phyloP scores from a whole-genome alignment of 2,797 vertebrate genomes.

The Astyanax mexicanus region DNA sequence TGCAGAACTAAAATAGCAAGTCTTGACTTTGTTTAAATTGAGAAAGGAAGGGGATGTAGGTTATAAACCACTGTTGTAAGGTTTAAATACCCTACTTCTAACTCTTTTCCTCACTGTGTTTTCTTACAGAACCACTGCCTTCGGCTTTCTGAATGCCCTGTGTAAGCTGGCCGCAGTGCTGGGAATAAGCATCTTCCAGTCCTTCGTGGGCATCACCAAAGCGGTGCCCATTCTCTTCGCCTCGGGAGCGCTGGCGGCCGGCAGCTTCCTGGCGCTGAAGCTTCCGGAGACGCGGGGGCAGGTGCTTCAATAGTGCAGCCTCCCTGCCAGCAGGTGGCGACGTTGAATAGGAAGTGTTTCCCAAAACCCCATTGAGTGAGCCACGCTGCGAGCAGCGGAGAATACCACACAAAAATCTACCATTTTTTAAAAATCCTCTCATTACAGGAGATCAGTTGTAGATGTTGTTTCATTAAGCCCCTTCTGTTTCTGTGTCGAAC shows the following conservation, averaged over 20 bases:
- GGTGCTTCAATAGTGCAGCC: conserved; percentile 87
- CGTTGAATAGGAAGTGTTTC: conserved; percentile 54
- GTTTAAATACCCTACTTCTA: too few species aligned
- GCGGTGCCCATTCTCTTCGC: conserved; percentile 94
- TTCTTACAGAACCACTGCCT: conserved; percentile 87
- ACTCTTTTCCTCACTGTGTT: neutral
- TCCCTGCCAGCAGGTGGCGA: conserved; percentile 53
- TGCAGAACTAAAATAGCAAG: too few species aligned
- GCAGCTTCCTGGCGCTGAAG: conserved; percentile 93
- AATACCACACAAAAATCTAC: conserved; percentile 28
- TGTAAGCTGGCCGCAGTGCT: conserved; percentile 94
- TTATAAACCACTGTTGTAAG: too few species aligned
- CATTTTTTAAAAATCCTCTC: neutral
- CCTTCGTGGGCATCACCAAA: conserved; percentile 96
- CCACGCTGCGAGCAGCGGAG: conserved; percentile 62
- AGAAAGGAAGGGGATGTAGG: too few species aligned
- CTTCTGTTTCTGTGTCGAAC: neutral
- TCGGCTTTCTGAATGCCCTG: conserved; percentile 95
- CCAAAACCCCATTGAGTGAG: conserved; percentile 48
- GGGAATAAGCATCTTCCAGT: conserved; percentile 97
- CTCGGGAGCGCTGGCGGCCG: conserved; percentile 88
- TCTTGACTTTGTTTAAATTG: too few species aligned
- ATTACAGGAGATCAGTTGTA: conserved; percentile 22
- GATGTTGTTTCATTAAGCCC: conserved; percentile 26
- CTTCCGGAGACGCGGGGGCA: conserved; percentile 94